Evolutionary conservation across 2,797 vertebrate species (phyloP), one percentile per base, ranked within the genome.

Genomic region (Taeniopygia guttata): DNA sequence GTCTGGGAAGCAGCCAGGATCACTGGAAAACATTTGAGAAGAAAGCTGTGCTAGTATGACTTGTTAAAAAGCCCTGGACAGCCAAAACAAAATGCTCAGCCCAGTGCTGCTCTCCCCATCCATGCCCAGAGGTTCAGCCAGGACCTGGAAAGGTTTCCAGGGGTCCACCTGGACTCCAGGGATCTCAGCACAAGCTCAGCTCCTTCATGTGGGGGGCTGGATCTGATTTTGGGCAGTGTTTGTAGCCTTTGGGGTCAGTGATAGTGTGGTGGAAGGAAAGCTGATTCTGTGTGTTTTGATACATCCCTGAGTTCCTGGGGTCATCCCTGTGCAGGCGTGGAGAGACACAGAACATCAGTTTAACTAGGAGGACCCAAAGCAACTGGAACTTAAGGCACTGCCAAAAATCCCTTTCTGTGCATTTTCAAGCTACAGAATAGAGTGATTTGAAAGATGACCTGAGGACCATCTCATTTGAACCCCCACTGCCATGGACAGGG

Each of bases 1-100:
- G 84, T 36, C 87, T 85, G 89, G 62, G 81, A 94, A 96, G 94
- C 79, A 69, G 66, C 96, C 95, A 91, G 81, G 87, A 89, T 84
- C 46, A 32, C 46, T 91, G 95, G 87, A 90, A 96, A 95, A 94
- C 81, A 93, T 69, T 92, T 69, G 87, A 17, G 29, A 73, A 94
- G 88, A 87, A 83, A 79, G 84, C 70, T 64, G 51, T 15, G 68
- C 81, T 87, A 60, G 74, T 66, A 59, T 56, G 81, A 66, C 72
- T 89, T 84, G 79, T 67, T 86, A 82, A 89, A 93, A 83, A 48
- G 10, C 2, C 45, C 60, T 40, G 49, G 91, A 86, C 32, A 84
- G 79, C 83, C 85, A 84, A 93, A 94, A 17, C 34, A 70, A 63
- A 85, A 23, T 0, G 2, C 26, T 82, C 21, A 13, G 12, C 36